These are phyloP conservation scores for Brienomyrus brachyistius DNA, from an alignment of 2,113 vertebrate species.

Conservation along the genomic window DNA sequence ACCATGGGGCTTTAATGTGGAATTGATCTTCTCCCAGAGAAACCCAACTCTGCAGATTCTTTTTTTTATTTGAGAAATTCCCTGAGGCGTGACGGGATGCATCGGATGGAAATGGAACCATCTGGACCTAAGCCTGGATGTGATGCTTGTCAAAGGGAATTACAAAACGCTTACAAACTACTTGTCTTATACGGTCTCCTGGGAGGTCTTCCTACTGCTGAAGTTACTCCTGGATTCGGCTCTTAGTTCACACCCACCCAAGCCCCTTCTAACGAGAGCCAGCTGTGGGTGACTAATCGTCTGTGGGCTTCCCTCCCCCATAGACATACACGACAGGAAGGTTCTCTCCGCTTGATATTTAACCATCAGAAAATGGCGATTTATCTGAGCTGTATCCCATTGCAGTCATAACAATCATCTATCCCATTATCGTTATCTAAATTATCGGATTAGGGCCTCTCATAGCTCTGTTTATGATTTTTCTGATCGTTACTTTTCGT, in stretches of 20 bases:
- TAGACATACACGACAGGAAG: neutral
- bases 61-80: neutral
- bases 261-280: neutral
- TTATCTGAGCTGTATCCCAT: neutral
- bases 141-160: slow-evolving; percentile 27
- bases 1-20: slow-evolving; percentile 11
- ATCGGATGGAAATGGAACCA: slow-evolving; percentile 54
- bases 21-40: slow-evolving; percentile 28
- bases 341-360: neutral
- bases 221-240: neutral
- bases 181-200: slow-evolving; percentile 18
- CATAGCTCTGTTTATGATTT: neutral
- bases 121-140: slow-evolving; percentile 28
- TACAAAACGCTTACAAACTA: slow-evolving; percentile 41
- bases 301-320: neutral
- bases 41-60: neutral
- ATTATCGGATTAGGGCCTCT: neutral
- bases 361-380: neutral
- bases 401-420: neutral
- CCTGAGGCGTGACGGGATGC: slow-evolving; percentile 29
- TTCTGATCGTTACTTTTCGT: neutral
- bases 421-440: neutral
- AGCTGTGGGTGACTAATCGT: neutral
- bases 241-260: neutral
- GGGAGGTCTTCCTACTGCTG: neutral